Evolutionary conservation across 2,888 invertebrate species (phyloP).

Genomic region (Lithophane socia): DNA sequence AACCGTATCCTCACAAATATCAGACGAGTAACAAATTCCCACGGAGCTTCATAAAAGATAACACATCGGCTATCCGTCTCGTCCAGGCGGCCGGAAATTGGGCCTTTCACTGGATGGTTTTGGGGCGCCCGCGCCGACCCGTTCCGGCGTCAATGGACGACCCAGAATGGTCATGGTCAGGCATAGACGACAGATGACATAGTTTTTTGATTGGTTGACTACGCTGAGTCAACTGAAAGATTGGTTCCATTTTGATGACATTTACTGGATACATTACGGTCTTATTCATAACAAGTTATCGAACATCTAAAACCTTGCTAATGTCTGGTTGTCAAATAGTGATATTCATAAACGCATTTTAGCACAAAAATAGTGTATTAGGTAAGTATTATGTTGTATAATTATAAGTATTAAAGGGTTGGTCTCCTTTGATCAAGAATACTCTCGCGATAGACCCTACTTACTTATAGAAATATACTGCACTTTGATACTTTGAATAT

Average conservation of each 20-base stretch:
- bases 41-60: conserved; percentile 40
- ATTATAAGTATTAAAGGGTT: too few relatives aligned
- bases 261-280: conserved; percentile 1
- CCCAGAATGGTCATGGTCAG: conserved; percentile 70
- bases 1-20: conserved; percentile 29
- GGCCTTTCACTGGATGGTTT: conserved; percentile 68
- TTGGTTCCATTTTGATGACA: conserved; percentile 35
- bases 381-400: too few relatives aligned
- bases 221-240: conserved; percentile 65
- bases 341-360: too few relatives aligned
- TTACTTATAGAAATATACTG: not conserved
- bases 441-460: too few relatives aligned
- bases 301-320: too few relatives aligned
- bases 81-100: conserved; percentile 67
- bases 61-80: conserved; percentile 37
- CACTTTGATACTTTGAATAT: not conserved
- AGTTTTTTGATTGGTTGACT: conserved; percentile 50
- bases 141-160: conserved; percentile 61
- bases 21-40: conserved; percentile 43
- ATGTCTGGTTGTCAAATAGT: too few relatives aligned
- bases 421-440: not conserved
- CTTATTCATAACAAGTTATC: too few relatives aligned
- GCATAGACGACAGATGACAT: conserved; percentile 58
- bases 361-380: too few relatives aligned
- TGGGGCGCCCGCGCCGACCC: conserved; percentile 64